phyloP scores from a whole-genome alignment of 2,797 vertebrate genomes.

The Neostethus bicornis region DNA sequence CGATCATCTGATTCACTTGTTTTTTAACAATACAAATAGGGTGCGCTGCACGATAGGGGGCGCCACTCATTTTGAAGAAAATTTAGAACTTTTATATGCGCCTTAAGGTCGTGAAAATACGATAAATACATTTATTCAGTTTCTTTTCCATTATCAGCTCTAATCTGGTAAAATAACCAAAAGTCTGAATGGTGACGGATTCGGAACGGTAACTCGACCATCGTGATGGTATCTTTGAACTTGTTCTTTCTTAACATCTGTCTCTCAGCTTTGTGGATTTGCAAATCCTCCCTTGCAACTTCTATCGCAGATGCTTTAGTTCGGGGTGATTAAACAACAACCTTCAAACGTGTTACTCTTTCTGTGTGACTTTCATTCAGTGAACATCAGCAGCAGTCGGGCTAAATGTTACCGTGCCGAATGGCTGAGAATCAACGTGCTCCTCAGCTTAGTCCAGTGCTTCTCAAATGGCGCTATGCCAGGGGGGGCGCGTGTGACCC shows the following conservation, averaged over 20 bases:
- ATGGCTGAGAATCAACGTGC: constrained; percentile 17
- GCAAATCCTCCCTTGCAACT: not conserved
- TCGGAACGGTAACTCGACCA: not conserved
- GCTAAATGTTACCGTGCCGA: constrained; percentile 3
- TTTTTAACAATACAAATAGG: too few relatives aligned
- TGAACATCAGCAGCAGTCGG: constrained; percentile 4
- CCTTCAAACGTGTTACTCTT: constrained; percentile 5
- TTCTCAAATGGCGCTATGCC: too few relatives aligned
- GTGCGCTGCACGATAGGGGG: too few relatives aligned
- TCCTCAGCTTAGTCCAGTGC: constrained; percentile 15
- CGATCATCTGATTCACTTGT: too few relatives aligned
- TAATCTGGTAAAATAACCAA: not conserved
- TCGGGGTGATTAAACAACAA: not conserved
- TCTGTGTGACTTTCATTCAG: constrained; percentile 13
- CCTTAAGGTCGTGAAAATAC: too few relatives aligned
- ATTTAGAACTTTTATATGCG: too few relatives aligned
- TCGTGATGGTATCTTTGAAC: not conserved
- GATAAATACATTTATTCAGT: too few relatives aligned
- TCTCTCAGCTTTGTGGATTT: not conserved
- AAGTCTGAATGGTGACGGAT: too few relatives aligned
- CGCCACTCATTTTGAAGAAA: too few relatives aligned
- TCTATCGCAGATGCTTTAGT: constrained; percentile 2
- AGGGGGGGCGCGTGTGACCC: too few relatives aligned
- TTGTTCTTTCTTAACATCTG: not conserved
- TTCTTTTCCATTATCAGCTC: not conserved